These are phyloP conservation scores for Notarius quadriscutis DNA, from an alignment of 2,113 vertebrate genomes.

Conservation along the genomic window DNA sequence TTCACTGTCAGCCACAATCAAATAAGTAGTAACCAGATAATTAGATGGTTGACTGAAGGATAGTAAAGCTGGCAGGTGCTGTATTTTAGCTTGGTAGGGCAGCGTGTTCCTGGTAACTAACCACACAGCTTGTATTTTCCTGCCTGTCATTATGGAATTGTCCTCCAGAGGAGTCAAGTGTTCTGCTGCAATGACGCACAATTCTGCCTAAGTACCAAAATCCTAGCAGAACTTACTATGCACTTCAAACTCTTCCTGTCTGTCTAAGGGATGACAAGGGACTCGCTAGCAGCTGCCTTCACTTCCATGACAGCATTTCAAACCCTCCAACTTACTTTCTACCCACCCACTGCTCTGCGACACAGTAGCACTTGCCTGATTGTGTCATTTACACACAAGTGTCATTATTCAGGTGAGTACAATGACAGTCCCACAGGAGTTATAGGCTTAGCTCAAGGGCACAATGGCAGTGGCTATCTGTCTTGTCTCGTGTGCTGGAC, in stretches of 20 bases:
- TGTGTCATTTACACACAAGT: constrained; percentile 32
- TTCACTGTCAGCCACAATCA: background rate
- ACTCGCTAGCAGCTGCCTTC: background rate
- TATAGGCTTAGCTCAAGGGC: background rate
- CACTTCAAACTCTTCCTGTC: background rate
- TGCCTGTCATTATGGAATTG: constrained; percentile 4
- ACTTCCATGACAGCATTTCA: constrained; percentile 29
- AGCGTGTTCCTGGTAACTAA: background rate
- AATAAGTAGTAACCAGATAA: background rate
- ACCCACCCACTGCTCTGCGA: background rate
- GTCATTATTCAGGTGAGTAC: constrained; percentile 11
- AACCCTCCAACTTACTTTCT: constrained; percentile 18
- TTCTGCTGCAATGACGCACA: constrained; percentile 18
- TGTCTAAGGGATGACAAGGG: constrained; percentile 18
- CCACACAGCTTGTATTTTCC: constrained; percentile 5
- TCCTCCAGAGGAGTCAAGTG: background rate
- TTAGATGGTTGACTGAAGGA: background rate
- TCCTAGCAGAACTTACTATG: constrained; percentile 8
- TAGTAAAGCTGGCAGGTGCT: background rate
- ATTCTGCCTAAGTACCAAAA: constrained; percentile 18
- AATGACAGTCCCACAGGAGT: background rate
- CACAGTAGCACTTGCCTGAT: constrained; percentile 11
- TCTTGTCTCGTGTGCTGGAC: background rate
- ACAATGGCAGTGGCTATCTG: background rate
- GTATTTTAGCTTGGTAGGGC: constrained; percentile 1